Conservation (phyloP, 2,888 invertebrate species). For the Bedellia somnulentella region DNA sequence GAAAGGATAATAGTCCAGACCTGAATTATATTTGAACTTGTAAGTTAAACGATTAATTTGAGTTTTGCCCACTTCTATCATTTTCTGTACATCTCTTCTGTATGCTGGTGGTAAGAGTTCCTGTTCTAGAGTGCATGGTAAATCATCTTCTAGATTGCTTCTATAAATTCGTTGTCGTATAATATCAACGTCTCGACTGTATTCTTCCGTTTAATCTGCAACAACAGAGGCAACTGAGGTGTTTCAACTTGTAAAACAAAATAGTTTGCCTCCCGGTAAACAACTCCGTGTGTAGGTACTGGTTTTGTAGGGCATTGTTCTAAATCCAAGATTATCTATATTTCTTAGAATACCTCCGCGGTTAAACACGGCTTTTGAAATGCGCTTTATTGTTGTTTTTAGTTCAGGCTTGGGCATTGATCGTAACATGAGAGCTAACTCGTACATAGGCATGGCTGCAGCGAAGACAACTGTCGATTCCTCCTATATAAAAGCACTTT, state of each 20-base stretch:
- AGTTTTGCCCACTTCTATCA: constrained; percentile 63
- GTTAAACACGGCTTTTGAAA: constrained; percentile 70
- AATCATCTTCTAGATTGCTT: constrained; percentile 28
- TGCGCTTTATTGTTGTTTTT: constrained; percentile 66
- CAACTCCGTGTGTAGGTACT: constrained; percentile 66
- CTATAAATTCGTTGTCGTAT: constrained; percentile 66
- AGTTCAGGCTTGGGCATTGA: constrained; percentile 71
- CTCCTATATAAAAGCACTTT: too few species aligned
- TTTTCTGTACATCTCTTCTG: constrained; percentile 72
- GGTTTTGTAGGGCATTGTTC: constrained; percentile 71
- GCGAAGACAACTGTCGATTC: too few species aligned
- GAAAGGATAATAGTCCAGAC: constrained; percentile 82
- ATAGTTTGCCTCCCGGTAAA: constrained; percentile 67
- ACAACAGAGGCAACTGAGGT: constrained; percentile 66
- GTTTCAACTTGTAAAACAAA: constrained; percentile 71
- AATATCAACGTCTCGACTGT: constrained; percentile 76
- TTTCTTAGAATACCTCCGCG: constrained; percentile 78
- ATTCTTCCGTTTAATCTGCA: constrained; percentile 66
- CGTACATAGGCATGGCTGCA: constrained; percentile 77
- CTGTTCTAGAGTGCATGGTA: constrained; percentile 71
- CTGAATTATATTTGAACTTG: constrained; percentile 73
- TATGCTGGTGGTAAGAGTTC: constrained; percentile 81
- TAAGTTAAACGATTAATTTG: constrained; percentile 60
- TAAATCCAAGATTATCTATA: constrained; percentile 77
- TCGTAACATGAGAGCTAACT: constrained; percentile 66